Evolutionary conservation across 1,140 invertebrate genomes (phyloP).

Genomic region (Samia ricini): DNA sequence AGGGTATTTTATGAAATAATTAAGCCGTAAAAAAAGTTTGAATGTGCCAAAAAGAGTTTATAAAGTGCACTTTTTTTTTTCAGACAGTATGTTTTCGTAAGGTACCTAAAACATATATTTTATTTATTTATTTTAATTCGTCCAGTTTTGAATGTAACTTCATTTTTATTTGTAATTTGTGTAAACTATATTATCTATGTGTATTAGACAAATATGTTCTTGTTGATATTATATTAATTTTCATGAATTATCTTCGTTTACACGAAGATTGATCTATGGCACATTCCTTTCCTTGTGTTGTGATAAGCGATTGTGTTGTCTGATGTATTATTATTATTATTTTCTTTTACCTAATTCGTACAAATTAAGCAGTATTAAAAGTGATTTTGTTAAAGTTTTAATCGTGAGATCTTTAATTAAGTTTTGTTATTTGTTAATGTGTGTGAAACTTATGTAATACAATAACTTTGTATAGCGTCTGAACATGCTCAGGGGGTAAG

Average conservation of each 20-base stretch:
- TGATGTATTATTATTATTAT: constrained; percentile 17
- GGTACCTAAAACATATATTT: not conserved
- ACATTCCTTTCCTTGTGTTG: constrained; percentile 32
- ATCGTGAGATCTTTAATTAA: constrained; percentile 72
- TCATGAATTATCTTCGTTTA: not conserved
- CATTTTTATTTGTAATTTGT: not conserved
- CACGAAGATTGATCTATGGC: not conserved
- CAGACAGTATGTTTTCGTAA: not conserved
- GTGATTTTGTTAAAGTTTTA: constrained; percentile 78
- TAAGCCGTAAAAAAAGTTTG: constrained; percentile 37
- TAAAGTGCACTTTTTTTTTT: constrained; percentile 8
- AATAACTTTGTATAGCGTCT: not conserved
- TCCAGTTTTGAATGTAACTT: not conserved
- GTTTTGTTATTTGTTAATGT: constrained; percentile 75
- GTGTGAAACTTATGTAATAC: constrained; percentile 19
- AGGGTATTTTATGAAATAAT: constrained; percentile 32
- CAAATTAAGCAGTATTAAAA: constrained; percentile 76
- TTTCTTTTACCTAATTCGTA: constrained; percentile 71
- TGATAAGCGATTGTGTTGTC: constrained; percentile 62
- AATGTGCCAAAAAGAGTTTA: constrained; percentile 57
- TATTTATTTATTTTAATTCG: not conserved
- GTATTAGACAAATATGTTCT: not conserved
- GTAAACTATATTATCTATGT: not conserved
- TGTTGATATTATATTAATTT: not conserved
- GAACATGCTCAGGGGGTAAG: not conserved